Base-by-base conservation (phyloP, 1,140 invertebrate species). In the Drosophila littoralis region DNA sequence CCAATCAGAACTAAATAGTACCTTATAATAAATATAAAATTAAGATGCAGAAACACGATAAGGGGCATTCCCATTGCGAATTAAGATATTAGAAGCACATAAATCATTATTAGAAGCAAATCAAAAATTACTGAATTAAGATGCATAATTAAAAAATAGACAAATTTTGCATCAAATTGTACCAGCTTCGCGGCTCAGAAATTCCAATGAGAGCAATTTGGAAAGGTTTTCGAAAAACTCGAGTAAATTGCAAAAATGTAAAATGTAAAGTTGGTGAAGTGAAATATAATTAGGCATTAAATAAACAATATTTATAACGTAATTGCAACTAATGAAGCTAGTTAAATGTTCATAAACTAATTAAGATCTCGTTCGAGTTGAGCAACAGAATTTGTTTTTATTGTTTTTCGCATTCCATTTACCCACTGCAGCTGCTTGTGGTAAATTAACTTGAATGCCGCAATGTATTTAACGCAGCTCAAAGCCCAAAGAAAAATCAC, bases 401-500 rank as follows among this genome's bases (percentile, higher is more conserved):
- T 69, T 75, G 50, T n/a, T 60, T 51, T 33, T 45, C 33, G 28
- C 13, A 13, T 57, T 45, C 33, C 33, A 48, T 45, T 6, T 15
- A 42, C n/a, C 36, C 38, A 15, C 28, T 75, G 54, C 68, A 63
- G 70, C 73, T 78, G 48, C 77, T 81, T 80, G 77, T 78, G 80
- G 84, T 80, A 81, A 88, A 88, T 89, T 88, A 88, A 83, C 84
- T 88, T 69, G 77, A 83, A 80, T 83, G 74, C 84, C 84, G 84
- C 84, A 88, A 88, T 78, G 84, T 88, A 89, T 89, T 88, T 89
- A 78, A 81, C 83, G 83, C 79, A 63, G 73, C 76, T 74, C 72
- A 60, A 48, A n/a, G 50, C 46, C 64, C 55, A 40, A 72, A 67
- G 58, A 22, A 75, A 77, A 64, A 64, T 46, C 52, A 60, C 45